These are phyloP conservation scores for Cynocephalus volans DNA, from an alignment of 2,113 vertebrate species.

Conservation along the genomic window DNA sequence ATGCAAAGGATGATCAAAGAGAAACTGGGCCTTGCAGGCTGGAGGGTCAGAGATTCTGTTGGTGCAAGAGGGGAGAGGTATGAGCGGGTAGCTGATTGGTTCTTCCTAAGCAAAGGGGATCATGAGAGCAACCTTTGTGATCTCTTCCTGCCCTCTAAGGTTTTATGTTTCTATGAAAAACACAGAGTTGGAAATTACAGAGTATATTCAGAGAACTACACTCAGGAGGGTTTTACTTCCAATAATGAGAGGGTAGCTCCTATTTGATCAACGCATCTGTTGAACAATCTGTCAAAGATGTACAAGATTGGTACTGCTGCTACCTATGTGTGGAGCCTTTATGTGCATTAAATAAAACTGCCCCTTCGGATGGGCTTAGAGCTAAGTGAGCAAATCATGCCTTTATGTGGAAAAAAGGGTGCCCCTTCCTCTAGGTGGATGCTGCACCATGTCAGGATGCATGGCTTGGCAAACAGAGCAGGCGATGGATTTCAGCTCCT, in stretches of 20 bases:
- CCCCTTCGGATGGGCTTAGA: background rate
- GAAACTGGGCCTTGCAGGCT: background rate
- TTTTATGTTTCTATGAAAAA: slow-evolving; percentile 26
- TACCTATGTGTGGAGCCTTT: background rate
- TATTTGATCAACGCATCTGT: background rate
- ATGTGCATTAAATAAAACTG: background rate
- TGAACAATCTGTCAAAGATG: slow-evolving; percentile 1
- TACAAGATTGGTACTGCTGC: background rate
- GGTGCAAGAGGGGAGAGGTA: fast-evolving
- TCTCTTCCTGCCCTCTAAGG: slow-evolving; percentile 8
- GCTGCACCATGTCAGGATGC: background rate
- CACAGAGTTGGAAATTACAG: slow-evolving; percentile 31
- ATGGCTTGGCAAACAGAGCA: background rate
- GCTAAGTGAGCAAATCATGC: background rate
- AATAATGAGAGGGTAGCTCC: background rate
- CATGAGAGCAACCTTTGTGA: background rate
- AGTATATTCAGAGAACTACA: background rate
- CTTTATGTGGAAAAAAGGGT: background rate
- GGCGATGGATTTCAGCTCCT: background rate
- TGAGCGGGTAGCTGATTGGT: background rate
- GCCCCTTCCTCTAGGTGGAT: background rate
- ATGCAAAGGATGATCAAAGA: background rate
- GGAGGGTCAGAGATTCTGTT: background rate
- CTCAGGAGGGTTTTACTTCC: background rate
- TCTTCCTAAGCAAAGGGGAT: background rate